Evolutionary conservation across 2,888 invertebrate species (phyloP), one percentile per base, ranked within the genome.

Genomic region (Stictocephala bisonia): DNA sequence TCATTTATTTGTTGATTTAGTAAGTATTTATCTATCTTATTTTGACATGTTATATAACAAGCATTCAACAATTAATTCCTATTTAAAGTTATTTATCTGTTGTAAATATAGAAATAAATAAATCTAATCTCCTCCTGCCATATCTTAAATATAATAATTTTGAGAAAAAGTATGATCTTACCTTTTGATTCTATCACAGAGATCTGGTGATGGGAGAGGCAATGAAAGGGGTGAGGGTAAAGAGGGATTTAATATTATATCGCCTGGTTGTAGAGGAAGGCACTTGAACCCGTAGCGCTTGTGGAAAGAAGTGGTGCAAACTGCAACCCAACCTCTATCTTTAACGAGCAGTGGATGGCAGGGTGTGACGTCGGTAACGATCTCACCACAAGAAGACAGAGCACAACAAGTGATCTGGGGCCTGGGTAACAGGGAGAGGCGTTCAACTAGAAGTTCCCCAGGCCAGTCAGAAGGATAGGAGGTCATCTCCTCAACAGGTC

Each of bases 311-410:
- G 82, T 82, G 1, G 84, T 84, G 67, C 80, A 81, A 15, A 82
- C 81, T 3, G 85, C 84, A 69, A 84, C 84, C 85, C 85, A 85
- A 41, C 85, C 85, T 84, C 68, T 82, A 51, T 83, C 81, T 75
- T 80, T 82, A 18, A 84, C 83, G 78, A 82, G 83, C 79, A 84
- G 84, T 15, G 83, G 84, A 75, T 84, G 84, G 72, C 82, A 80
- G 11, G 79, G 76, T 3, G 79, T 75, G 73, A 83, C 83, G 50
- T 80, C 77, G 15, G 81, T 83, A 31, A 79, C 64, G n/a, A 83
- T 68, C 64, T 80, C 81, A 3, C 60, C 50, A 13, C 58, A 29
- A 20, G 44, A 41, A 22, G 58, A 58, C 7, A 58, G 48, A 1
- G 70, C 56, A 41, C 58, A 56, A n/a, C 56, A 71, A 13, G 56